Base-by-base conservation (phyloP, 1,140 invertebrate species). In the Pseudomyrmex gracilis region DNA sequence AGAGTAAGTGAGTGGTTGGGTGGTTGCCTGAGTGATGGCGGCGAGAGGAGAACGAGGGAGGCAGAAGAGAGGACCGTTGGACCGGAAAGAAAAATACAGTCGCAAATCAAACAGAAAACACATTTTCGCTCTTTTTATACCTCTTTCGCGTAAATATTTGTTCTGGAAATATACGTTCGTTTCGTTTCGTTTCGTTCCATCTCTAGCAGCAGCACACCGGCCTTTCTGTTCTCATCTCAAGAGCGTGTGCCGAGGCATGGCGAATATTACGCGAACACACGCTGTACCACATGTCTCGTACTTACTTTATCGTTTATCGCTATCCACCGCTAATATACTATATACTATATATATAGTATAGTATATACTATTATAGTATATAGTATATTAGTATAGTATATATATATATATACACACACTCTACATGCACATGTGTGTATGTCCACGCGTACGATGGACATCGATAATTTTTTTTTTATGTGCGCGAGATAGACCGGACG, bases 41-140 rank as follows among this genome's bases (percentile, higher is more conserved):
- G 55, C 22, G 34, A 71, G 53, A 34, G n/a, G 20, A 71, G 53
- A 15, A 13, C 4, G 78, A 55, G 80, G 9, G 80, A 49, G n/a
- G 45, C 55, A 45, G 57, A 61, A 12, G 20, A 83, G 80, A 45
- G 58, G 22, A 24, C 57, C 45, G 57, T 83, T 76, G 73, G 73
- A 76, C 61, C 80, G 82, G 82, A 83, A 90, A 88, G 85, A 90
- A 90, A 90, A 90, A 90, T 90, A 90, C 88, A 90, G 89, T 90
- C 85, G 85, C 89, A 90, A 90, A 91, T 90, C 90, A 91, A 91
- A 89, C 89, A 90, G 90, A 90, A 90, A 90, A 90, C 87, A 89
- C 89, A 90, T 90, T 90, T 90, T 90, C 87, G 49, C 84, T 83
- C 85, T 90, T 87, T 90, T 90, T 90, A 71, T 88, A 86, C 66